Percentiles rank a stretch among this genome's conserved stretches.
Evolutionary conservation across 1,140 invertebrate species (phyloP).

Genomic region (Steinernema feltiae): DNA sequence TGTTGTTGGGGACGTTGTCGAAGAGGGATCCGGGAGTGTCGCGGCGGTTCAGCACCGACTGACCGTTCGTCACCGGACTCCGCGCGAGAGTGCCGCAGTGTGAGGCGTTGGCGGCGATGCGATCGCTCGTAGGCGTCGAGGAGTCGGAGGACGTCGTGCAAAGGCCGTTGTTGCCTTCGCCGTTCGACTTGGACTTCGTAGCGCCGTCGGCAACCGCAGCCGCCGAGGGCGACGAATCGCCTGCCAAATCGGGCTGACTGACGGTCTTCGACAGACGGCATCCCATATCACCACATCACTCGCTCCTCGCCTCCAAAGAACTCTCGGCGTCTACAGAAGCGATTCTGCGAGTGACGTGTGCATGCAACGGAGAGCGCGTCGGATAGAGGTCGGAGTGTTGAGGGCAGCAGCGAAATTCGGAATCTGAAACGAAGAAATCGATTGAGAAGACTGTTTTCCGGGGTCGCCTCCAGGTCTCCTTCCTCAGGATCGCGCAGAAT

Average conservation of each 20-base stretch:
- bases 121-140: neutral
- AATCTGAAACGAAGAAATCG: neutral
- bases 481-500: too few species aligned
- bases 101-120: too few species aligned
- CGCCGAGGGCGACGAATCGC: neutral
- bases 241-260: neutral
- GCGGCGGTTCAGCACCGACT: neutral
- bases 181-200: neutral
- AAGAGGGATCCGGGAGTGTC: neutral
- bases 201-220: neutral
- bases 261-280: neutral
- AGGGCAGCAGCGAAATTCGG: too few species aligned
- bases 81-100: neutral
- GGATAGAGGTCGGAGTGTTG: neutral
- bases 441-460: neutral
- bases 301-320: neutral
- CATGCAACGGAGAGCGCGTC: neutral
- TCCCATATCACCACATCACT: constrained; percentile 2
- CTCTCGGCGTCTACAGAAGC: neutral
- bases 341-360: neutral
- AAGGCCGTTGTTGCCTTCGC: too few species aligned
- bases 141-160: neutral
- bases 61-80: neutral
- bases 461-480: neutral
- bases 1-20: neutral